phyloP scores from a whole-genome alignment of 2,888 invertebrate genomes.

The Polymixis flavicincta region DNA sequence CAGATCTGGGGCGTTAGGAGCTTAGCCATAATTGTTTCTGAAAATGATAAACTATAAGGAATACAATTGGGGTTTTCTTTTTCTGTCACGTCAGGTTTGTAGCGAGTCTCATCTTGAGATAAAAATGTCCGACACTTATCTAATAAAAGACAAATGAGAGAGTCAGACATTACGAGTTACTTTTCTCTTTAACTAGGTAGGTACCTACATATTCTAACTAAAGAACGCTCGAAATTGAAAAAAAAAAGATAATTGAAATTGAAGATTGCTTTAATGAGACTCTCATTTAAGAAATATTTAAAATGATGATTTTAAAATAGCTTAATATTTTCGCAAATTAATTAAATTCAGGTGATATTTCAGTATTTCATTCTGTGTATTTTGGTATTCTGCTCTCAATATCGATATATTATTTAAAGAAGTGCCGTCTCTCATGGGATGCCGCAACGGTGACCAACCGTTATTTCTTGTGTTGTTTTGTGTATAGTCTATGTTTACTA shows the following conservation, averaged over 20 bases:
- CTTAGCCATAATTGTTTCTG: constrained; percentile 35
- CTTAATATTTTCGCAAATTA: not conserved
- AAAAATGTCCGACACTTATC: constrained; percentile 36
- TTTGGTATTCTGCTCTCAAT: not conserved
- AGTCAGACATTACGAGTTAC: constrained; percentile 26
- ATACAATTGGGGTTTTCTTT: constrained; percentile 26
- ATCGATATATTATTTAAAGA: not conserved
- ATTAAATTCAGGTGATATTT: not conserved
- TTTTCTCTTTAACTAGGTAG: not conserved
- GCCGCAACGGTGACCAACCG: no score
- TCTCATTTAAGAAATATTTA: not conserved
- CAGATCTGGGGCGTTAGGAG: constrained; percentile 15
- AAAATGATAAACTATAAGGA: constrained; percentile 33
- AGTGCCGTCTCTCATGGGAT: no score
- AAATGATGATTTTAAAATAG: not conserved
- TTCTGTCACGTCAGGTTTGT: constrained; percentile 23
- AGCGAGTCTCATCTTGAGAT: constrained; percentile 10
- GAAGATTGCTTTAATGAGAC: not conserved
- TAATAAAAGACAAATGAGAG: constrained; percentile 39
- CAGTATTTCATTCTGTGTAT: not conserved
- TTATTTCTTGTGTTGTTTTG: no score
- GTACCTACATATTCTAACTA: not conserved
- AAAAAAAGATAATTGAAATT: constrained; percentile 14
- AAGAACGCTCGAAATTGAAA: not conserved
- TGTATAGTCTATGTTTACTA: no score